Percentiles rank a stretch among this genome's conserved stretches.
These are phyloP conservation scores for Gari tellinella DNA, from an alignment of 2,888 invertebrate species.

Conservation along the genomic window DNA sequence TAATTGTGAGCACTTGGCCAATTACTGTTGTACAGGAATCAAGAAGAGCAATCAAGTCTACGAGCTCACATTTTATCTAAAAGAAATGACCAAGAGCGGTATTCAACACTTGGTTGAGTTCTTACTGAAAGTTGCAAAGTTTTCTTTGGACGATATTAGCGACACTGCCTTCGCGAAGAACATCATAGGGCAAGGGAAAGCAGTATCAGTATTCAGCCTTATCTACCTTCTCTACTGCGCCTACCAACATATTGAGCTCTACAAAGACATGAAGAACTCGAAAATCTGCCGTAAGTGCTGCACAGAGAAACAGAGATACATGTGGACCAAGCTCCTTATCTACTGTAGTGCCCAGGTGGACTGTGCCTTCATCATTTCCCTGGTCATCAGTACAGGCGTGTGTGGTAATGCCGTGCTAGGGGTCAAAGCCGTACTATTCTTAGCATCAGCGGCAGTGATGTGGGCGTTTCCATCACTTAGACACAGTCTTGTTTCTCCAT, in stretches of 20 bases:
- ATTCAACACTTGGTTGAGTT: conserved; percentile 6
- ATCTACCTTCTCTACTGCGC: conserved; percentile 19
- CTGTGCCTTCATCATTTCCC: conserved; percentile 10
- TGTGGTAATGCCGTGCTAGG: conserved; percentile 10
- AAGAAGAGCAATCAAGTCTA: conserved; percentile 25
- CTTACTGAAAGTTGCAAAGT: background rate
- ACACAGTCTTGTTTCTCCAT: conserved; percentile 25
- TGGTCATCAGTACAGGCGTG: conserved; percentile 14
- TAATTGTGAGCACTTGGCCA: conserved; percentile 18
- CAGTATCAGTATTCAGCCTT: background rate
- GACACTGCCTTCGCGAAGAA: background rate
- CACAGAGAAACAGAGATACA: background rate
- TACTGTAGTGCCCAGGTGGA: conserved; percentile 21
- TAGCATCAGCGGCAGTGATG: conserved; percentile 14
- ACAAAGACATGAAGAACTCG: conserved; percentile 4
- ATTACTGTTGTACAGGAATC: conserved; percentile 13
- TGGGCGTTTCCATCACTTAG: conserved; percentile 10
- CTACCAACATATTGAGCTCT: conserved; percentile 15
- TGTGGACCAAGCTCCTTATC: conserved; percentile 15
- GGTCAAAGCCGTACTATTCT: background rate
- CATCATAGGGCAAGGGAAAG: conserved; percentile 8
- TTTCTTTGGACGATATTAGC: conserved; percentile 21
- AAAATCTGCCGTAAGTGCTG: conserved; percentile 25
- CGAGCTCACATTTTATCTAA: background rate
- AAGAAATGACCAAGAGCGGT: background rate